Conservation (phyloP, 2,888 invertebrate species). For the Chorisops tibialis region DNA sequence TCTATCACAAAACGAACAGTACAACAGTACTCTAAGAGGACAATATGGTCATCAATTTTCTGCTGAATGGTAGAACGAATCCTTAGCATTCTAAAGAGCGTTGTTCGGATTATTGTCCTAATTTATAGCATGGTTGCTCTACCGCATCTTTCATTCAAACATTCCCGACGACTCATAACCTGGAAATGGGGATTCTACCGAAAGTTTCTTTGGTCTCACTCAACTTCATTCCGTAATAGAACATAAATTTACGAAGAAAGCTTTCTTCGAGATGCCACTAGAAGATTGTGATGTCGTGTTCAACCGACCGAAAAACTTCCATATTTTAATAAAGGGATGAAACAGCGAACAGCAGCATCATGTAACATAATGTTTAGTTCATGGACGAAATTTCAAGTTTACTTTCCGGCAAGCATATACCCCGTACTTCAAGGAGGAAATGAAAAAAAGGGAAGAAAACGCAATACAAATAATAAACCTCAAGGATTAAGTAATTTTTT, state of each 20-base stretch:
- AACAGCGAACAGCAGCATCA: too few relatives aligned
- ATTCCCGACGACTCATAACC: conserved; percentile 19
- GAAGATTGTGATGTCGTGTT: background rate
- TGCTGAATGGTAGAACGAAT: too few relatives aligned
- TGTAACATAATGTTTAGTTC: too few relatives aligned
- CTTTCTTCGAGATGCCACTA: background rate
- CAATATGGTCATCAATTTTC: too few relatives aligned
- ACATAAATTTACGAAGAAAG: conserved; percentile 18
- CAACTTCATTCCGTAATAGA: conserved; percentile 6
- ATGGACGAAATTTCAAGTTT: too few relatives aligned
- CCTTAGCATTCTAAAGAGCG: background rate
- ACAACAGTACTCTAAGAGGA: too few relatives aligned
- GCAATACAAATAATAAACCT: too few relatives aligned
- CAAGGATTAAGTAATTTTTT: too few relatives aligned
- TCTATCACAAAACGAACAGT: too few relatives aligned
- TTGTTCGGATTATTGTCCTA: conserved; percentile 25
- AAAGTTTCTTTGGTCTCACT: background rate
- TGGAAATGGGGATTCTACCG: conserved; percentile 1
- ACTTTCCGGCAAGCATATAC: too few relatives aligned
- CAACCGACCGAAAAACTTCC: conserved; percentile 9
- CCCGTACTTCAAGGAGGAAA: too few relatives aligned
- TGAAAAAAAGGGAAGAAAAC: too few relatives aligned
- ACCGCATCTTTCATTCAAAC: conserved; percentile 13
- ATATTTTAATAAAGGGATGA: conserved; percentile 18
- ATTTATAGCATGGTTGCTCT: conserved; percentile 16